phyloP scores from a whole-genome alignment of 2,113 vertebrate genomes.

The Gymnarchus niloticus region DNA sequence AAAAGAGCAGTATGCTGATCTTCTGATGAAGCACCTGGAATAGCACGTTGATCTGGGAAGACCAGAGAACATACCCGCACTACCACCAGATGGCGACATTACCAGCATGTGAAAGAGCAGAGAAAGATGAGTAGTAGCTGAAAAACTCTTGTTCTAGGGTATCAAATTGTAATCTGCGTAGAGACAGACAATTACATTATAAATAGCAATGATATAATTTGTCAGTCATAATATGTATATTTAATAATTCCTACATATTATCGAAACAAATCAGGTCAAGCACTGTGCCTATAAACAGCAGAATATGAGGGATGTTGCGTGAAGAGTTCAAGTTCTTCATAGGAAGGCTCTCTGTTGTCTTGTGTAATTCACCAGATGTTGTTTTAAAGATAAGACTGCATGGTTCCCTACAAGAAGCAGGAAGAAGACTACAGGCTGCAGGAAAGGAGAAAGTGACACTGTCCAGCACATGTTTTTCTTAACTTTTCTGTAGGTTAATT shows the following conservation, averaged over 20 bases:
- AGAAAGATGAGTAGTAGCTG: background rate
- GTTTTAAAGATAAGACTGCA: slow-evolving; percentile 57
- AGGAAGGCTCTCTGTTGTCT: background rate
- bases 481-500: background rate
- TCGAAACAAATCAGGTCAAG: background rate
- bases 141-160: background rate
- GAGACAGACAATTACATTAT: background rate
- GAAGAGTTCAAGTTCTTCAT: background rate
- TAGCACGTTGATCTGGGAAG: too few relatives aligned
- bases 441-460: slow-evolving; percentile 31
- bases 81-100: slow-evolving; percentile 72
- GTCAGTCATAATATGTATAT: background rate
- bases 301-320: background rate
- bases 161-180: background rate
- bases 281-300: background rate
- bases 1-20: slow-evolving; percentile 57
- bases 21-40: slow-evolving; percentile 65
- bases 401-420: slow-evolving; percentile 64
- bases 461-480: background rate
- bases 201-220: background rate
- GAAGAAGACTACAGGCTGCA: slow-evolving; percentile 36
- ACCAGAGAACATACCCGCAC: slow-evolving; percentile 59
- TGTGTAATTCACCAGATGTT: background rate
- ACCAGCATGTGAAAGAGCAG: slow-evolving; percentile 67
- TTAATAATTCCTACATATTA: background rate